These are phyloP conservation scores for silkworm (Bombyx mori) DNA, from an alignment of 1,140 invertebrate genomes.

Conservation along the genomic window ASM3026992v2 NC_085119.1:5335001-5335500, in stretches of 20 bases:
- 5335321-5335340: slow-evolving; percentile 29
- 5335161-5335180: slow-evolving; percentile 18
- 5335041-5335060: no score
- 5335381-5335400: slow-evolving; percentile 9
- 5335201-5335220: not conserved
- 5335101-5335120: no score
- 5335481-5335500: slow-evolving; percentile 98
- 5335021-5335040: no score
- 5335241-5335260: slow-evolving; percentile 2
- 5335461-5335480: slow-evolving; percentile 97
- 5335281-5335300: not conserved
- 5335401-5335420: slow-evolving; percentile 2
- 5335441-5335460: slow-evolving; percentile 98
- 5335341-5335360: slow-evolving; percentile 44
- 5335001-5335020: no score
- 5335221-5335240: not conserved
- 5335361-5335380: slow-evolving; percentile 7
- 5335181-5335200: not conserved
- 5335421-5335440: slow-evolving; percentile 86
- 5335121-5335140: no score
- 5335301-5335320: slow-evolving; percentile 52
- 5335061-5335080: no score
- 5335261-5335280: not conserved
- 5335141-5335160: slow-evolving; percentile 25
- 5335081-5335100: no score